Evolutionary conservation across 2,797 vertebrate species (phyloP).

Genomic region (Sarcophilus harrisii): DNA sequence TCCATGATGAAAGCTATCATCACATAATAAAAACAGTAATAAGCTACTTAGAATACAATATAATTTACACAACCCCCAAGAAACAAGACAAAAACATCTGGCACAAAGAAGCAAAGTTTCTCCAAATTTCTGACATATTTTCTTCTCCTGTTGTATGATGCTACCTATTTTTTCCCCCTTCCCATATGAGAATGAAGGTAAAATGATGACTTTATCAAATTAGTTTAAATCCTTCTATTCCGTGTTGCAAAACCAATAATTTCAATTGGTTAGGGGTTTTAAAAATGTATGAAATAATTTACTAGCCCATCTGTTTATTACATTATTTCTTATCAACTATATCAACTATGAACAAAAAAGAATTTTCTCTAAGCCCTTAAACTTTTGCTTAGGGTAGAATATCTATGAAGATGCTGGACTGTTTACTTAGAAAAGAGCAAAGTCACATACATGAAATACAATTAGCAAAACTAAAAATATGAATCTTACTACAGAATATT

Average conservation of each 20-base stretch:
- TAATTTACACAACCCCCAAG: slow-evolving; percentile 34
- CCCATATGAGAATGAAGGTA: background rate
- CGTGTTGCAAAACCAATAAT: background rate
- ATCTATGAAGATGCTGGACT: background rate
- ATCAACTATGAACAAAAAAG: background rate
- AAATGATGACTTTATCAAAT: background rate
- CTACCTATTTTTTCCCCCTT: background rate
- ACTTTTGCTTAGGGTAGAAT: background rate
- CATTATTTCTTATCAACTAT: background rate
- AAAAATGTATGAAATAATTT: background rate
- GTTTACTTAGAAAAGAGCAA: background rate
- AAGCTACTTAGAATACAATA: background rate
- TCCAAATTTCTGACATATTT: slow-evolving; percentile 30
- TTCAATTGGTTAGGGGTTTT: background rate
- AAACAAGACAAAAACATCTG: slow-evolving; percentile 53
- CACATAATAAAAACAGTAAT: background rate
- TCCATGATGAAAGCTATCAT: background rate
- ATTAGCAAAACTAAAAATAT: background rate
- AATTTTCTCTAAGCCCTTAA: background rate
- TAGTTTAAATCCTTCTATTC: background rate
- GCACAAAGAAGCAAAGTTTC: slow-evolving; percentile 40
- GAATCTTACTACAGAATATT: background rate
- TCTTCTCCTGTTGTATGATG: background rate
- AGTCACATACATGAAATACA: background rate
- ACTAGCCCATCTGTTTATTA: background rate